Conservation (phyloP, 2,888 invertebrate species). For the Dynastes tityus region DNA sequence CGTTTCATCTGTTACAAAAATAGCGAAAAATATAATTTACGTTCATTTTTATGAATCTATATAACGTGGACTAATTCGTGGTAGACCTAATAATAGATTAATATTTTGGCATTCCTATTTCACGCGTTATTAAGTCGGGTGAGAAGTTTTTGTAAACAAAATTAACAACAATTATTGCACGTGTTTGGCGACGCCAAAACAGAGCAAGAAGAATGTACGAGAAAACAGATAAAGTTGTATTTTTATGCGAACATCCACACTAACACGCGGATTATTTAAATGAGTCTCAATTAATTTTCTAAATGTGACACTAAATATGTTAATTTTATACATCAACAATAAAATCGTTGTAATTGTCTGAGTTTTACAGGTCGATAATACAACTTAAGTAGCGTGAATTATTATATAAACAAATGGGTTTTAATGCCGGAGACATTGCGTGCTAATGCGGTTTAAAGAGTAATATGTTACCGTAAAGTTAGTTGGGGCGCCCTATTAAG, state of each 20-base stretch:
- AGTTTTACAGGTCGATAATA: slow-evolving; percentile 26
- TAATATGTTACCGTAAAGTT: neutral
- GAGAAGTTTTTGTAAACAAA: neutral
- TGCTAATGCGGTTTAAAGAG: neutral
- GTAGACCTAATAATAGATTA: slow-evolving; percentile 24
- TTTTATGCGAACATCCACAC: slow-evolving; percentile 14
- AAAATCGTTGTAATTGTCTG: slow-evolving; percentile 32
- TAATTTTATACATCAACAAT: slow-evolving; percentile 38
- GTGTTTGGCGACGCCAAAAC: slow-evolving; percentile 8
- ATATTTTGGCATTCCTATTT: slow-evolving; percentile 14
- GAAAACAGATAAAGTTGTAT: slow-evolving; percentile 35
- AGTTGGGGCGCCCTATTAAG: neutral
- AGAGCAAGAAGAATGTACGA: slow-evolving; percentile 18
- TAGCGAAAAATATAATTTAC: slow-evolving; percentile 20
- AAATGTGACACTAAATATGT: slow-evolving; percentile 42
- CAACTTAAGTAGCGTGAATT: slow-evolving; percentile 30
- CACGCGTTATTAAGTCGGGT: slow-evolving; percentile 10
- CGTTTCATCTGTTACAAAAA: neutral
- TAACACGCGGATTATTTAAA: slow-evolving; percentile 36
- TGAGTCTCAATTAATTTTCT: slow-evolving; percentile 35
- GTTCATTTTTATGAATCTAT: slow-evolving; percentile 18
- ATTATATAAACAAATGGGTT: slow-evolving; percentile 36
- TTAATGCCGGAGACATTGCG: neutral
- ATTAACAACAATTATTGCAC: slow-evolving; percentile 8
- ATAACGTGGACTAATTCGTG: slow-evolving; percentile 13